Percentiles rank a stretch among this genome's conserved stretches.
These are phyloP conservation scores for Ganaspis sp. DNA, from an alignment of 1,140 invertebrate species.

Conservation along the genomic window DNA sequence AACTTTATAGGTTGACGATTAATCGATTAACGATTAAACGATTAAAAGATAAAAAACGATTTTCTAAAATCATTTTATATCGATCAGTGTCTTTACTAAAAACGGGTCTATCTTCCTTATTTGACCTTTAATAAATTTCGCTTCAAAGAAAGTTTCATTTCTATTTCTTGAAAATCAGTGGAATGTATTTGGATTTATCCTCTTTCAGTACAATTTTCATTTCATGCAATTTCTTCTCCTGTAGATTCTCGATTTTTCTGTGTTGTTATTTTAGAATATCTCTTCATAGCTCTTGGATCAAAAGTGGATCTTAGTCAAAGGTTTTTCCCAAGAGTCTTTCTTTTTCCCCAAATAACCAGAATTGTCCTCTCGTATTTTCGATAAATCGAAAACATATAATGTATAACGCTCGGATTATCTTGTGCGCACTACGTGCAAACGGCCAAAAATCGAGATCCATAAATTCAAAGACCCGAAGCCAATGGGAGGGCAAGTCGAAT, in stretches of 20 bases:
- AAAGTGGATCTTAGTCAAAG: neutral
- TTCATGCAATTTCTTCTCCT: neutral
- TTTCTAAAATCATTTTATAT: no score
- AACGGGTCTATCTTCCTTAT: neutral
- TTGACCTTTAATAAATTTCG: neutral
- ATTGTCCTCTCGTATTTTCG: neutral
- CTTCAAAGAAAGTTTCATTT: neutral
- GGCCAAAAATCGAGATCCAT: neutral
- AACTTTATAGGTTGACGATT: no score
- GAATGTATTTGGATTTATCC: neutral
- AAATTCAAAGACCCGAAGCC: neutral
- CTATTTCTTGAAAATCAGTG: neutral
- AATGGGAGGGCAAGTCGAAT: neutral
- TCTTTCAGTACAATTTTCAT: neutral
- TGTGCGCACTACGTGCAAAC: neutral
- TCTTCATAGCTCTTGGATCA: neutral
- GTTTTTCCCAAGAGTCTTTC: neutral
- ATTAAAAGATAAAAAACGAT: no score
- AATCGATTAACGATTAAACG: no score
- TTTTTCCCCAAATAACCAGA: neutral
- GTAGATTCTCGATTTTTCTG: neutral
- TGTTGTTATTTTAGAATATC: neutral
- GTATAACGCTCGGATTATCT: neutral
- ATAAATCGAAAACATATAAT: neutral
- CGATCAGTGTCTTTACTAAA: neutral